Percentiles rank a stretch among this genome's conserved stretches.
Evolutionary conservation across 2,797 vertebrate genomes (phyloP).

Genomic region (Poeciliopsis infans): DNA sequence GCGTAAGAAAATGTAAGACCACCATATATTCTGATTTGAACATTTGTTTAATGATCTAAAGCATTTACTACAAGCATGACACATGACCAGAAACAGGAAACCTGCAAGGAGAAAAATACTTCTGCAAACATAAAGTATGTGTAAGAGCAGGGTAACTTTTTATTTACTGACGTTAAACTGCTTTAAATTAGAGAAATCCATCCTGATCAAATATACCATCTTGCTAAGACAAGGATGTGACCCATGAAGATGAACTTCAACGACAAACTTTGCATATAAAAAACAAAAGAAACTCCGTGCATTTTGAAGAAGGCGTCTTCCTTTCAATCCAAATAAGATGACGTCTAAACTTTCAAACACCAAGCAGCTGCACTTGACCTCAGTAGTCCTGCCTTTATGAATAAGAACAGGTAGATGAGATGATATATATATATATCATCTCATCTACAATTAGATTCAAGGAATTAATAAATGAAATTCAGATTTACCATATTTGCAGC

Average conservation of each 20-base stretch:
- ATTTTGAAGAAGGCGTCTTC: neutral
- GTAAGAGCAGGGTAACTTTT: neutral
- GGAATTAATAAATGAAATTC: too few relatives aligned
- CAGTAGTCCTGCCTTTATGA: too few relatives aligned
- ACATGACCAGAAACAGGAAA: neutral
- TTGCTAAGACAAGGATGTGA: neutral
- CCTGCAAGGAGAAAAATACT: neutral
- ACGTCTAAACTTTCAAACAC: neutral
- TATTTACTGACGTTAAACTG: neutral
- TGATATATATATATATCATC: too few relatives aligned
- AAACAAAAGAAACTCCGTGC: neutral
- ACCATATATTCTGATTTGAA: neutral
- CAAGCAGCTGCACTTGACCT: neutral
- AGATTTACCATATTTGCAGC: too few relatives aligned
- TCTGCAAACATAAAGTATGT: neutral
- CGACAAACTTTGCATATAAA: conserved; percentile 9
- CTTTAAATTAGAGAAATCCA: neutral
- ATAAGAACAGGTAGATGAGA: too few relatives aligned
- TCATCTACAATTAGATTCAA: too few relatives aligned
- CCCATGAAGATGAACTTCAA: neutral
- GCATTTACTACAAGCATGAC: neutral
- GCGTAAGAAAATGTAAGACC: neutral
- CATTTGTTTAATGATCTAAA: neutral
- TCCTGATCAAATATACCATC: neutral
- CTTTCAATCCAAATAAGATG: neutral